Evolutionary conservation across 2,113 vertebrate genomes (phyloP).

Genomic region (Oreochromis spilurus): DNA sequence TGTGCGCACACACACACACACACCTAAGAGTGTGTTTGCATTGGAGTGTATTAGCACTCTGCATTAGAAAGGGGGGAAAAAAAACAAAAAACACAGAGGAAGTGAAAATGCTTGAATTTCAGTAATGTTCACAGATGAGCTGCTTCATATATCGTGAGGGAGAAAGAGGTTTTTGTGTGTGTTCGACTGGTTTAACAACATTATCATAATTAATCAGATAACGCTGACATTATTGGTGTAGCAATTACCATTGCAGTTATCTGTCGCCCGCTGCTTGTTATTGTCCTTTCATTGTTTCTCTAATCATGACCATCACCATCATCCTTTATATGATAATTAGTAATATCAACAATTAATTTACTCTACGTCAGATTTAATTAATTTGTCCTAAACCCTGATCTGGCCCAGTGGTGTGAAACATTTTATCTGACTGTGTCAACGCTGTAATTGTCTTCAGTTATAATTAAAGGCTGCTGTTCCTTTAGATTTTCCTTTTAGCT

Average conservation of each 20-base stretch:
- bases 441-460: neutral
- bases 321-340: slow-evolving; percentile 26
- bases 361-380: neutral
- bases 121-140: neutral
- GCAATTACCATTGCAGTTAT: slow-evolving; percentile 37
- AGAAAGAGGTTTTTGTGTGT: neutral
- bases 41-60: neutral
- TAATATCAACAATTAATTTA: slow-evolving; percentile 35
- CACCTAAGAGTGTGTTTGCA: neutral
- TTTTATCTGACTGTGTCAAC: slow-evolving; percentile 2
- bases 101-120: slow-evolving; percentile 1
- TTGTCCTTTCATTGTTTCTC: slow-evolving; percentile 43
- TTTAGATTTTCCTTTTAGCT: neutral
- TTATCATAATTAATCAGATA: slow-evolving; percentile 56
- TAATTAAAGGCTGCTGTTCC: neutral
- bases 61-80: neutral
- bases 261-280: slow-evolving; percentile 21
- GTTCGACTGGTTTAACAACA: slow-evolving; percentile 19
- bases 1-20: neutral
- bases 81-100: neutral
- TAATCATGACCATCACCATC: slow-evolving; percentile 31
- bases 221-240: slow-evolving; percentile 31
- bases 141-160: neutral
- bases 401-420: neutral
- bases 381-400: neutral